Evolutionary conservation across 2,113 vertebrate species (phyloP).

Genomic region (Parotia lawesii): DNA sequence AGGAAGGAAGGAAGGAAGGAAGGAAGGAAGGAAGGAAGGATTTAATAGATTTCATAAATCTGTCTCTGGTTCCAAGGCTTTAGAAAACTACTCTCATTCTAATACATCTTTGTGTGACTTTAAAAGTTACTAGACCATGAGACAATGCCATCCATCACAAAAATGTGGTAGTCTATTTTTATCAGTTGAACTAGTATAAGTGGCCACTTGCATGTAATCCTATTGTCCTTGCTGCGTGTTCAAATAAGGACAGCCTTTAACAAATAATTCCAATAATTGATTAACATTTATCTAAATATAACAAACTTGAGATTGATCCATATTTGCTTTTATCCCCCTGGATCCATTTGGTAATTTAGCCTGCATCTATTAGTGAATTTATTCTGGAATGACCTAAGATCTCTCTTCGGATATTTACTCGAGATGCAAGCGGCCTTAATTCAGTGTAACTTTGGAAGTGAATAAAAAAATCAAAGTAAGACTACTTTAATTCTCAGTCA

Average conservation of each 20-base stretch:
- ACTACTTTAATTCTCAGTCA: background rate
- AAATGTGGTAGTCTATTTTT: background rate
- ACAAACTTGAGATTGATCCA: background rate
- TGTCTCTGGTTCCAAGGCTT: background rate
- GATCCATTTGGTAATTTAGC: background rate
- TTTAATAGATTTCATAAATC: background rate
- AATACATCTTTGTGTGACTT: background rate
- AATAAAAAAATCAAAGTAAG: background rate
- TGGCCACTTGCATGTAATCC: background rate
- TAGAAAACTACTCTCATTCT: background rate
- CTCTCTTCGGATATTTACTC: background rate
- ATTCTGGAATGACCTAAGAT: background rate
- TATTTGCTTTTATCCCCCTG: background rate
- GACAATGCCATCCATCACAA: background rate
- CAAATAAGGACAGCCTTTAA: background rate
- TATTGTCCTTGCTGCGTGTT: background rate
- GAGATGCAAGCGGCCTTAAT: background rate
- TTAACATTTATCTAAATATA: background rate
- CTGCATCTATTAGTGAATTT: background rate
- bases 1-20: too few species aligned
- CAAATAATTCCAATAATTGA: background rate
- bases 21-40: background rate
- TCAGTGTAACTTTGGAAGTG: background rate
- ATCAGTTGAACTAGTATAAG: background rate
- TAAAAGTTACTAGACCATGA: background rate